Evolutionary conservation across 2,888 invertebrate species (phyloP), one percentile per base, ranked within the genome.

Genomic region (Sphecodes monilicornis): DNA sequence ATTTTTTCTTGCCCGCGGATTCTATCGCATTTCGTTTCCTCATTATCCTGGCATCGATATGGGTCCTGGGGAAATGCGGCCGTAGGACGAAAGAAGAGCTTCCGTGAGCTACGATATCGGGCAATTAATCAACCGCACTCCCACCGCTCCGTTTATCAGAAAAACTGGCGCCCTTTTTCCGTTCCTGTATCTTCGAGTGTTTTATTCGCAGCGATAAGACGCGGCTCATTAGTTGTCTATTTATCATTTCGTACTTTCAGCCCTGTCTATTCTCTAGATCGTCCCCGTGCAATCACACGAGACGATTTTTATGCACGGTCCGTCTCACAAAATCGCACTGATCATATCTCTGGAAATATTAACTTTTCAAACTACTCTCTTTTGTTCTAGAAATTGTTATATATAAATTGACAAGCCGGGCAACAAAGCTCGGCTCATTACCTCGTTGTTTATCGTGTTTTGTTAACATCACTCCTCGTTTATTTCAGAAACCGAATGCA

Each of bases 61-160:
- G 54, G 72, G 22, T 11, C 50, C 18, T 26, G 26, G 26, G 26
- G 36, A 11, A 39, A 73, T 26, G 36, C 16, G 46, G 57, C 26
- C 57, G 57, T 5, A 13, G 29, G 26, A 39, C 36, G 6, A 43
- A 66, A 32, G 60, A 43, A 64, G 72, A n/a, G 71, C 13, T 69
- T 74, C 69, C 66, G 43, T 76, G 72, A 76, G 39, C 75, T 78
- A 75, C 76, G 64, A 73, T 73, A 82, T 82, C 74, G 22, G 57
- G 71, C 83, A 75, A 84, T 83, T 84, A 84, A 84, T 84, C 83
- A 82, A 75, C 77, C 78, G 73, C 69, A 54, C 39, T 22, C 29
- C 13, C 18, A 18, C 57, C 22, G 22, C n/a, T n/a, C 43, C 78
- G 72, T 84, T 78, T 78, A 71, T 76, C 71, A 68, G 75, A 78